Evolutionary conservation across 2,888 invertebrate species (phyloP).

Genomic region (Cheilosia vulpina): DNA sequence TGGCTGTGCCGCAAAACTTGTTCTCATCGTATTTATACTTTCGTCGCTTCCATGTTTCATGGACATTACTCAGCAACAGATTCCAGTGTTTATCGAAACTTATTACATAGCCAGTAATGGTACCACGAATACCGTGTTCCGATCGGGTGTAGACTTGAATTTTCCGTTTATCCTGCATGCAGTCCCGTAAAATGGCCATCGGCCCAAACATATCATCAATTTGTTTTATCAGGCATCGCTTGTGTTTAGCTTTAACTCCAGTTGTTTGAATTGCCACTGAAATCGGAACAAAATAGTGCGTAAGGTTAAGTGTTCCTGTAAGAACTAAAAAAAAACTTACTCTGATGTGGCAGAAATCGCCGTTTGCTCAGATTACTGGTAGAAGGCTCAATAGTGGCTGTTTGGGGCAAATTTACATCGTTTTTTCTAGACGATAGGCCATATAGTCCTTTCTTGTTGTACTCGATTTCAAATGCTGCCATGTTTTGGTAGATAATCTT

Average conservation of each 20-base stretch:
- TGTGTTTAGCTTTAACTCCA: constrained; percentile 47
- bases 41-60: constrained; percentile 91
- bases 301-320: constrained; percentile 21
- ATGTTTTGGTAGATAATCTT: constrained; percentile 89
- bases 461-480: constrained; percentile 85
- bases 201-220: constrained; percentile 86
- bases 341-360: constrained; percentile 84
- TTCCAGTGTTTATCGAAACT: constrained; percentile 98
- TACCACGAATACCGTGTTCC: constrained; percentile 89
- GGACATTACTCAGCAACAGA: constrained; percentile 91
- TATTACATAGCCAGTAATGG: constrained; percentile 90
- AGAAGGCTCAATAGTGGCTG: constrained; percentile 32
- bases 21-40: constrained; percentile 81
- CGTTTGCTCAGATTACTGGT: constrained; percentile 79
- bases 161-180: constrained; percentile 77
- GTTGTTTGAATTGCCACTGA: constrained; percentile 80
- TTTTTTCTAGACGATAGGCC: constrained; percentile 69
- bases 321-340: constrained; percentile 77
- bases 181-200: constrained; percentile 86
- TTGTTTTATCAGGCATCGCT: constrained; percentile 58
- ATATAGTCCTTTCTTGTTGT: constrained; percentile 81
- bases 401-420: not conserved
- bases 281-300: constrained; percentile 68
- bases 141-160: constrained; percentile 87
- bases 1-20: constrained; percentile 80